These are phyloP conservation scores for Nyctalus aviator DNA, from an alignment of 2,797 vertebrate genomes.

Conservation along the genomic window DNA sequence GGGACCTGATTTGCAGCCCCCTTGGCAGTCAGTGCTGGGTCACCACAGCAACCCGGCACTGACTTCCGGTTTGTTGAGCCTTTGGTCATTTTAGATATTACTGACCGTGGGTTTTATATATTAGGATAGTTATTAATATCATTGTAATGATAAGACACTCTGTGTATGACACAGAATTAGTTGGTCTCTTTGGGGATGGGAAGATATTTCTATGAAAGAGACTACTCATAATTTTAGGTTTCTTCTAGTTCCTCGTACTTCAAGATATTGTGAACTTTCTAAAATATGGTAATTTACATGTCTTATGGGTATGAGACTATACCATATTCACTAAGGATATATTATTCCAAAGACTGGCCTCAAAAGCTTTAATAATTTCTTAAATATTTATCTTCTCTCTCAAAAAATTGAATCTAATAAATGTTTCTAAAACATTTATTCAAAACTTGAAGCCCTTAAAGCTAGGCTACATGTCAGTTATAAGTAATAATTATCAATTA, in stretches of 20 bases:
- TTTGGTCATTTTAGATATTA: too few relatives aligned
- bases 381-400: neutral
- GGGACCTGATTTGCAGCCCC: too few relatives aligned
- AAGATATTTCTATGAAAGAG: neutral
- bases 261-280: neutral
- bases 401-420: neutral
- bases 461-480: neutral
- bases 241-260: neutral
- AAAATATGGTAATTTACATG: neutral
- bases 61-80: too few relatives aligned
- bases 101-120: too few relatives aligned
- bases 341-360: neutral
- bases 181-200: neutral
- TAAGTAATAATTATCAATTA: neutral
- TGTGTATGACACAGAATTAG: neutral
- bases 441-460: neutral
- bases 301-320: neutral
- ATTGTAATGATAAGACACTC: neutral
- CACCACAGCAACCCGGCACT: too few relatives aligned
- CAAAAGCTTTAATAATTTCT: neutral
- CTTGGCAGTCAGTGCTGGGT: too few relatives aligned
- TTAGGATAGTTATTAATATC: neutral
- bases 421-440: neutral
- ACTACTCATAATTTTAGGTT: neutral
- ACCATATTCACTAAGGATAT: neutral